phyloP scores from a whole-genome alignment of 2,888 invertebrate species.

The Electrophaes corylata region DNA sequence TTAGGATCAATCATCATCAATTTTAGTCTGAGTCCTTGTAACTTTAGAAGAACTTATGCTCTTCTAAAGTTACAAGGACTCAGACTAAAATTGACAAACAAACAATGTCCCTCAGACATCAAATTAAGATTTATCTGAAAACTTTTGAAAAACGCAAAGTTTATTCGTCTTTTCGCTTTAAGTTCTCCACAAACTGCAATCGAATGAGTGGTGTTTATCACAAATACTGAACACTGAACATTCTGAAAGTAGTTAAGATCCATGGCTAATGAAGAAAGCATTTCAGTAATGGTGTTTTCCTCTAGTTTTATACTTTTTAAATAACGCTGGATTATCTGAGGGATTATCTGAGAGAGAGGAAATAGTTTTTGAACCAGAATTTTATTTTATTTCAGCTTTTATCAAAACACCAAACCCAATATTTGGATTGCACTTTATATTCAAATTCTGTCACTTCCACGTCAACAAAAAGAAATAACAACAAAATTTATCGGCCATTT shows the following conservation, averaged over 20 bases:
- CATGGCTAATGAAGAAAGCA: conserved; percentile 28
- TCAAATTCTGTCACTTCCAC: too few species aligned
- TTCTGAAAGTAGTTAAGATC: conserved; percentile 32
- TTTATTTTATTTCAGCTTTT: too few species aligned
- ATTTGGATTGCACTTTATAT: too few species aligned
- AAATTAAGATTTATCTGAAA: conserved; percentile 18
- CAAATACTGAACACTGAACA: conserved; percentile 16
- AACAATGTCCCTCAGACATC: conserved; percentile 4
- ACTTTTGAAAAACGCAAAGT: conserved; percentile 18
- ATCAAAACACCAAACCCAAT: too few species aligned
- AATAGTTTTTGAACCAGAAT: too few species aligned
- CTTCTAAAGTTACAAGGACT: neutral
- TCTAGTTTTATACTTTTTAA: conserved; percentile 8
- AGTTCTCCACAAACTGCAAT: conserved; percentile 41
- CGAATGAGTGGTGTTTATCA: conserved; percentile 39
- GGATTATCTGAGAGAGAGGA: too few species aligned
- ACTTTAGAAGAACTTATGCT: too few species aligned
- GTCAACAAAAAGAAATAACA: too few species aligned
- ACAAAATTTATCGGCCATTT: too few species aligned
- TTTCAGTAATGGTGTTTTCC: conserved; percentile 30
- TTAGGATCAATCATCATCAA: too few species aligned
- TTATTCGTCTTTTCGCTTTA: conserved; percentile 15
- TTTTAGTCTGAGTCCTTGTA: too few species aligned
- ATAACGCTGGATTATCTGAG: too few species aligned
- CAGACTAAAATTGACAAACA: neutral